Percentiles rank a stretch among this genome's conserved stretches.
Conservation (phyloP, 2,797 vertebrate genomes). For the Ciconia nigra region DNA sequence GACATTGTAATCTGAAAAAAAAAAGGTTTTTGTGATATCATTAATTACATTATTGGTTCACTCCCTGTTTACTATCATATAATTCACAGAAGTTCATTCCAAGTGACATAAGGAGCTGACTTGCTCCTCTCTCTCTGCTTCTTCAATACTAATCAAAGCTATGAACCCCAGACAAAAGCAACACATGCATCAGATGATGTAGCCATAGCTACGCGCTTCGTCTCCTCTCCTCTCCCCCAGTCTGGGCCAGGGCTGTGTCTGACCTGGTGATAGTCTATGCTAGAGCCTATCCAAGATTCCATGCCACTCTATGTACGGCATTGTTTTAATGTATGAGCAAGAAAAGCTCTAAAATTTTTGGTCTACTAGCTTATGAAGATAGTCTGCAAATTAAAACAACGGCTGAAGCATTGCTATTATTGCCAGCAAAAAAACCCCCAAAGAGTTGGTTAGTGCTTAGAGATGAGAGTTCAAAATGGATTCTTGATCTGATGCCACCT, state of each 20-base stretch:
- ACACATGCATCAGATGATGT: not conserved
- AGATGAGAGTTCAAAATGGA: not conserved
- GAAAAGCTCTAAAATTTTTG: not conserved
- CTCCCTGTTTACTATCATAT: not conserved
- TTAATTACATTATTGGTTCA: not conserved
- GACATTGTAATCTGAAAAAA: not conserved
- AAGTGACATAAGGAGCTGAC: not conserved
- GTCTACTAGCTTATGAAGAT: not conserved
- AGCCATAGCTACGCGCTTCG: not conserved
- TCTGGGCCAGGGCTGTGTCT: not conserved
- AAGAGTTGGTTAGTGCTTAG: not conserved
- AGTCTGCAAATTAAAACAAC: not conserved
- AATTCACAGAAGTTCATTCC: not conserved
- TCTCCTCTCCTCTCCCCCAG: not conserved
- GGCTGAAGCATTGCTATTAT: not conserved
- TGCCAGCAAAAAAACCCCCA: not conserved
- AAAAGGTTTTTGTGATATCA: not conserved
- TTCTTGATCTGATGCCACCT: not conserved
- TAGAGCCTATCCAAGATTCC: not conserved
- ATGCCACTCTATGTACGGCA: not conserved
- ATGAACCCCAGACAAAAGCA: not conserved
- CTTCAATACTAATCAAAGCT: not conserved
- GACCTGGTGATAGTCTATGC: not conserved
- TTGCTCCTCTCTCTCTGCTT: not conserved
- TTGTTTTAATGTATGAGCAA: not conserved